Evolutionary conservation across 2,113 vertebrate species (phyloP).

Genomic region (Cisticola juncidis): DNA sequence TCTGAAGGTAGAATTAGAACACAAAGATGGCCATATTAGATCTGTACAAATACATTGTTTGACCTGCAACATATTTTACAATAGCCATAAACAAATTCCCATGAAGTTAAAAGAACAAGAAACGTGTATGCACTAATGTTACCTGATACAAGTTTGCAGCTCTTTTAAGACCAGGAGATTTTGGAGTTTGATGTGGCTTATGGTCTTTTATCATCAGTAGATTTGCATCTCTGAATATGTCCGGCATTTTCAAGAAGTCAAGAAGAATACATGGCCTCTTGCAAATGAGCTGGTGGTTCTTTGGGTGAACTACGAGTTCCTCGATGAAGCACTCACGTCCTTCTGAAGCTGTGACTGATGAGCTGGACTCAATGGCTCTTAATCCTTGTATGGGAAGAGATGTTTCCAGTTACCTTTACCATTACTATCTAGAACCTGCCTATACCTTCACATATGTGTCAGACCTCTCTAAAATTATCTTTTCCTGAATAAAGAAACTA

Average conservation of each 20-base stretch:
- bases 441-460: background rate
- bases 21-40: background rate
- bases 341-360: rapidly evolving
- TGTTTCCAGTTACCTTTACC: background rate
- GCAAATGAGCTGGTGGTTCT: background rate
- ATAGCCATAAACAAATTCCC: background rate
- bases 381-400: background rate
- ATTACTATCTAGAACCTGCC: background rate
- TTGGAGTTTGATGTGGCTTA: background rate
- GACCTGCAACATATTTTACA: background rate
- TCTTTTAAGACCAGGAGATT: background rate
- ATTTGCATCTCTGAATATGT: background rate
- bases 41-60: background rate
- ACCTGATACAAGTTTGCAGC: background rate
- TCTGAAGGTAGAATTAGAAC: background rate
- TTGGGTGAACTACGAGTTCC: background rate
- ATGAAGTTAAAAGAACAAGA: background rate
- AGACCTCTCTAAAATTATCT: background rate
- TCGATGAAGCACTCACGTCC: background rate
- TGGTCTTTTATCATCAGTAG: background rate
- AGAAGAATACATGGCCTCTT: background rate
- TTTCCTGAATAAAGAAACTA: background rate
- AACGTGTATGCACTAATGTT: background rate
- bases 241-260: background rate
- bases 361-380: background rate